A percentile compares a stretch with the other conserved stretches of the same genome.
Conservation (phyloP, 64 coral and sea anemone species). For the Pachyseris speciosa region DNA sequence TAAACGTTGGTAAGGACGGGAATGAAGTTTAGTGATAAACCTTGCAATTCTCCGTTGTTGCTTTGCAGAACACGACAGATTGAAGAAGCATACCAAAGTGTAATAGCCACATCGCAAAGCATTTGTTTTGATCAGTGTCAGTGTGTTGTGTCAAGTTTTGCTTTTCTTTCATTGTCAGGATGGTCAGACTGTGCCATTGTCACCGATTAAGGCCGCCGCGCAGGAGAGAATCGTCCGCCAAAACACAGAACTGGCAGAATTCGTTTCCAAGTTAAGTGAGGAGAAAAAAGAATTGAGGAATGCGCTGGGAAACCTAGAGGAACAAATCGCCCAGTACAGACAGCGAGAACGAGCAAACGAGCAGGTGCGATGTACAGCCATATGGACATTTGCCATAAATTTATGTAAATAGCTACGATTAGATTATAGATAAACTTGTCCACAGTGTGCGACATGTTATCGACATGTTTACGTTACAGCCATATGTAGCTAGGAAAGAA, state of each 20-base stretch:
- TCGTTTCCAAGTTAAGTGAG: slow-evolving; percentile 84
- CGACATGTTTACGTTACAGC: too few relatives aligned
- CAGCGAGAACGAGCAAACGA: slow-evolving; percentile 72
- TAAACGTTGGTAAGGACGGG: too few relatives aligned
- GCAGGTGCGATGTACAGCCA: slow-evolving; percentile 44
- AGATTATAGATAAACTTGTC: too few relatives aligned
- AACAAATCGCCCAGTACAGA: slow-evolving; percentile 92
- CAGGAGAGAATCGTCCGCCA: slow-evolving; percentile 89
- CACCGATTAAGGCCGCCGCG: slow-evolving; percentile 90
- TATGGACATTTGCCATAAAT: too few relatives aligned
- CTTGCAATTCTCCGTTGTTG: too few relatives aligned
- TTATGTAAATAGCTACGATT: too few relatives aligned
- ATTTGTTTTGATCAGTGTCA: neutral
- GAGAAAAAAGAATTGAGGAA: slow-evolving; percentile 92
- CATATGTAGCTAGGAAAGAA: too few relatives aligned
- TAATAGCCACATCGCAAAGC: too few relatives aligned
- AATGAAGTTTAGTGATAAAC: too few relatives aligned
- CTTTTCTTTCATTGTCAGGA: slow-evolving; percentile 38
- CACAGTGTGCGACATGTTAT: too few relatives aligned
- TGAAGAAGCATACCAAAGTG: too few relatives aligned
- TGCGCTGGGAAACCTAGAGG: slow-evolving; percentile 80
- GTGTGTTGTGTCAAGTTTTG: neutral
- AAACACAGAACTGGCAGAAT: slow-evolving; percentile 88
- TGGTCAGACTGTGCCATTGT: slow-evolving; percentile 79
- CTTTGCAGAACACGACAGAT: too few relatives aligned